These are phyloP conservation scores for Psittacula echo DNA, from an alignment of 2,797 vertebrate species.

Conservation along the genomic window DNA sequence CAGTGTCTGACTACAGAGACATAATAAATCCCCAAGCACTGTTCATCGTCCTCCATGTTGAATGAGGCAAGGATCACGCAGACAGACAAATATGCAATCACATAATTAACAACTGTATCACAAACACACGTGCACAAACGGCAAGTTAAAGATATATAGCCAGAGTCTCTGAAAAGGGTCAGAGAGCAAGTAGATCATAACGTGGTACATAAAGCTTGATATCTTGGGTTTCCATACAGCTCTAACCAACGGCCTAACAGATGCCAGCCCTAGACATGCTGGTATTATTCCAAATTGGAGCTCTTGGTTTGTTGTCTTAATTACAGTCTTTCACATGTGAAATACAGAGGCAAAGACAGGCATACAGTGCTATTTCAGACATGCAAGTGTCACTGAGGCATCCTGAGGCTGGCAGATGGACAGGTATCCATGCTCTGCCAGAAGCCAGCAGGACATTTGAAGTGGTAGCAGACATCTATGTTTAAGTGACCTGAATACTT, in stretches of 20 bases:
- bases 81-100: background rate
- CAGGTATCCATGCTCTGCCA: background rate
- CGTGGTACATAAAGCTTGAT: fast-evolving
- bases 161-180: background rate
- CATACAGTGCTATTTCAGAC: background rate
- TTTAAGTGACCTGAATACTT: background rate
- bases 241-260: background rate
- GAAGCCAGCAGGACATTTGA: background rate
- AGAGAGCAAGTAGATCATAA: background rate
- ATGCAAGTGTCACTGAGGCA: fast-evolving
- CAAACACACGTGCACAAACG: background rate
- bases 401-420: background rate
- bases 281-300: background rate
- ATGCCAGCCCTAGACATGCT: background rate
- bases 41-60: background rate
- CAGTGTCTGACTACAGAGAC: background rate
- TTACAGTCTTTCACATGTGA: background rate
- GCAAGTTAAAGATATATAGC: fast-evolving
- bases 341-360: background rate
- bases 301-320: background rate
- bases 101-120: background rate
- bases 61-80: background rate
- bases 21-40: background rate
- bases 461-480: fast-evolving
- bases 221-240: fast-evolving